Base-by-base conservation (phyloP, 2,888 invertebrate genomes). In the Parascotia fuliginaria region DNA sequence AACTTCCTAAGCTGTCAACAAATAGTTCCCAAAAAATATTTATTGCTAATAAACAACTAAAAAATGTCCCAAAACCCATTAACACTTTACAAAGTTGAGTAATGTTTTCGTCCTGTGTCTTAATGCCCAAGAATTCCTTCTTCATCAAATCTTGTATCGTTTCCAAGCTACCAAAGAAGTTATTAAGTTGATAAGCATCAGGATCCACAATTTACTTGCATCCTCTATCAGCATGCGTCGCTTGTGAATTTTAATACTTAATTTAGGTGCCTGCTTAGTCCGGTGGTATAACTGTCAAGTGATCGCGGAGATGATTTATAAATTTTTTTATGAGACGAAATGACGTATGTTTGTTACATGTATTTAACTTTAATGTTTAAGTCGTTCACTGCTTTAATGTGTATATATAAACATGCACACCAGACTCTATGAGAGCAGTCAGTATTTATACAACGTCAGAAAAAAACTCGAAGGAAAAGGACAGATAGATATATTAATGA, bases 181-280 rank as follows among this genome's bases (percentile, higher is more conserved):
- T 84, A 86, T 88, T 86, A 88, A 79, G 56, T 44, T 42, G 89
- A 89, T 87, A 85, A 63, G 66, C n/a, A 89, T 89, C 87, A 60
- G 52, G 51, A 50, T 54, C 65, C 58, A 77, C 79, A 81, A 83
- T 85, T 82, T 85, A 84, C 79, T 70, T 42, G 64, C 67, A 62
- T 73, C 77, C 75, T 72, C 70, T 80, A 79, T 81, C 76, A 77
- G 77, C 68, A 65, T 62, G 55, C 67, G 68, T 56, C 63, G 74
- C 74, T 82, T 75, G 80, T 81, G 81, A 85, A 87, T 85, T 86
- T 87, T 83, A 87, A 86, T 87, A 83, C 83, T 81, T 75, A 78
- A 83, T 83, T 82, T 77, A 77, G 71, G 64, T 71, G 42, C 56
- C 57, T 64, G 58, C 58, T 70, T 60, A 64, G 70, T 36, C 43